These are phyloP conservation scores for Scaptomyza polygonia DNA, from an alignment of 2,888 invertebrate genomes.

Conservation along the genomic window DNA sequence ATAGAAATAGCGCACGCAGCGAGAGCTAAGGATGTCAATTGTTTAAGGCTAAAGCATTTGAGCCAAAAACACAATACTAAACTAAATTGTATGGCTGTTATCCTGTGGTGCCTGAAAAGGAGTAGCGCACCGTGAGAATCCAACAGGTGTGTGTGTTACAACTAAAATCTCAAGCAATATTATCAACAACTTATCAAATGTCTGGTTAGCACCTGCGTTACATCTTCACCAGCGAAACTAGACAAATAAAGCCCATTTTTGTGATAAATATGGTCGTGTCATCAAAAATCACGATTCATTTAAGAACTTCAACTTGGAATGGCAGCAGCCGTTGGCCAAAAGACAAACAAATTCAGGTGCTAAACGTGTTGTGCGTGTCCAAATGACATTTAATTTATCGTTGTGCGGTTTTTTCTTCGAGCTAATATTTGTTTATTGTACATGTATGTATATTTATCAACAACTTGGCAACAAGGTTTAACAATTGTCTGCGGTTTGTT, in stretches of 20 bases:
- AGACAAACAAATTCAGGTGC: constrained; percentile 66
- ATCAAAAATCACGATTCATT: constrained; percentile 68
- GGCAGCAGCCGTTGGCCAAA: constrained; percentile 33
- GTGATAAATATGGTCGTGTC: constrained; percentile 71
- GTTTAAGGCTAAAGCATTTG: constrained; percentile 31
- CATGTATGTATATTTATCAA: constrained; percentile 53
- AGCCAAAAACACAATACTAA: constrained; percentile 62
- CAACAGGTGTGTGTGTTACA: constrained; percentile 59
- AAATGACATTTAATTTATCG: constrained; percentile 71
- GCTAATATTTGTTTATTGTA: constrained; percentile 54
- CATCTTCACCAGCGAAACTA: constrained; percentile 23
- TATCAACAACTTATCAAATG: constrained; percentile 23
- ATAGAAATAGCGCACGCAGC: constrained; percentile 36
- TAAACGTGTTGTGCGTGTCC: constrained; percentile 69
- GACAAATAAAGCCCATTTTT: constrained; percentile 57
- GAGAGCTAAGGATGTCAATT: constrained; percentile 48
- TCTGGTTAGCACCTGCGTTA: constrained; percentile 44
- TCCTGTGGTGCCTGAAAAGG: constrained; percentile 50
- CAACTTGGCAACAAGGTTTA: constrained; percentile 58
- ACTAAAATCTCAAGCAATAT: constrained; percentile 8
- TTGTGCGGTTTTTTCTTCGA: constrained; percentile 25
- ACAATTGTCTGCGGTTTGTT: constrained; percentile 62
- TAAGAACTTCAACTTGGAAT: constrained; percentile 14
- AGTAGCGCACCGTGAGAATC: constrained; percentile 40
- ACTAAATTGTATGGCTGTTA: constrained; percentile 56